Evolutionary conservation across 2,888 invertebrate genomes (phyloP).

Genomic region (Tachina fera): DNA sequence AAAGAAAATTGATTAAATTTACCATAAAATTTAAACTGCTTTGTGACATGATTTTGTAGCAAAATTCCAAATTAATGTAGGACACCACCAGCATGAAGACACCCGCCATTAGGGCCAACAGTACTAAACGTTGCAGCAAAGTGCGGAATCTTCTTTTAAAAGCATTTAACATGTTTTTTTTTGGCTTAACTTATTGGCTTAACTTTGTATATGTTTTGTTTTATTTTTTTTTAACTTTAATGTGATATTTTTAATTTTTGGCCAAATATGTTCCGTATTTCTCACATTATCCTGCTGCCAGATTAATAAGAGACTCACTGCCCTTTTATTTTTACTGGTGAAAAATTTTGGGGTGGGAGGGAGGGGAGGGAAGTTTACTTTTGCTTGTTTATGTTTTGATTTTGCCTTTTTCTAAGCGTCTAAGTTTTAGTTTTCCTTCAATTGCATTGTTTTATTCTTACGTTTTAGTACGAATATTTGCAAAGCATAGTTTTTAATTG

Average conservation of each 20-base stretch:
- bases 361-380: background rate
- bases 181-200: conserved; percentile 13
- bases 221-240: background rate
- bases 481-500: conserved; percentile 24
- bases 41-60: conserved; percentile 81
- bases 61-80: conserved; percentile 81
- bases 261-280: conserved; percentile 14
- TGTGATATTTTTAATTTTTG: background rate
- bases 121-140: conserved; percentile 78
- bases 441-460: conserved; percentile 44
- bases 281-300: conserved; percentile 44
- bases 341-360: no score
- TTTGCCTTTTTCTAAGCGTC: conserved; percentile 44
- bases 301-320: no score
- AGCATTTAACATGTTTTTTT: conserved; percentile 78
- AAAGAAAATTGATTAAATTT: conserved; percentile 51
- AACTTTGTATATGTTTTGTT: conserved; percentile 2
- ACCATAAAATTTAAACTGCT: conserved; percentile 81
- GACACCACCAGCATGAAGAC: conserved; percentile 79
- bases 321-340: background rate
- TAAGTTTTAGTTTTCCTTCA: background rate
- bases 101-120: conserved; percentile 77
- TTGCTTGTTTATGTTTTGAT: conserved; percentile 58
- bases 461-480: conserved; percentile 10
- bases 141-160: conserved; percentile 80